Percentiles rank a stretch among this genome's conserved stretches.
Evolutionary conservation across 2,113 vertebrate species (phyloP).

Genomic region (Calyptommatus sinebrachiatus): DNA sequence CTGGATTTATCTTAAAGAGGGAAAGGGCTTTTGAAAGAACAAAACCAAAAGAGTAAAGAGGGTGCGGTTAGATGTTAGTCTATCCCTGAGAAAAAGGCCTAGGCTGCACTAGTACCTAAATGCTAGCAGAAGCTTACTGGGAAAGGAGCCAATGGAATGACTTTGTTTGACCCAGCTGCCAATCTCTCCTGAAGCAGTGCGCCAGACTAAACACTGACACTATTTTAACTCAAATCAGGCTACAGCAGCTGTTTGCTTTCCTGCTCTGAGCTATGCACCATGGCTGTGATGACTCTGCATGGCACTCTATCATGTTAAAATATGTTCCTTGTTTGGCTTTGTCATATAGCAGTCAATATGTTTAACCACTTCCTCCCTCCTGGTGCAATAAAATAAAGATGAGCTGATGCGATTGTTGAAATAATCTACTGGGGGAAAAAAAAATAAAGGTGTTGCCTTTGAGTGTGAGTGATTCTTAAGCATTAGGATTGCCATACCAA

Average conservation of each 20-base stretch:
- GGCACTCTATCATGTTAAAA: slow-evolving; percentile 71
- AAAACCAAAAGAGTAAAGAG: slow-evolving; percentile 57
- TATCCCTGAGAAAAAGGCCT: slow-evolving; percentile 80
- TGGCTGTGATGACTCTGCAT: slow-evolving; percentile 70
- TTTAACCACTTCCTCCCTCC: slow-evolving; percentile 36
- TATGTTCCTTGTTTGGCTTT: slow-evolving; percentile 59
- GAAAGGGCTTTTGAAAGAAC: slow-evolving; percentile 61
- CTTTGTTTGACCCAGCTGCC: slow-evolving; percentile 96
- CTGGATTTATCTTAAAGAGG: slow-evolving; percentile 74
- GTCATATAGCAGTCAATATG: slow-evolving; percentile 41
- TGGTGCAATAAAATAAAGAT: slow-evolving; percentile 37
- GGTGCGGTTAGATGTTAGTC: slow-evolving; percentile 83
- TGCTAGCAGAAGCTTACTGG: slow-evolving; percentile 84
- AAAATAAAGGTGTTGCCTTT: slow-evolving; percentile 26
- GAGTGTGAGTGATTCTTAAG: slow-evolving; percentile 20
- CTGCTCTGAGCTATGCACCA: slow-evolving; percentile 80
- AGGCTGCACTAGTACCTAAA: slow-evolving; percentile 82
- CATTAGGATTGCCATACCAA: slow-evolving; percentile 4
- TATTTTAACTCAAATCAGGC: slow-evolving; percentile 86
- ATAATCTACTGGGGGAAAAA: not conserved
- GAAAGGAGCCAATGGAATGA: slow-evolving; percentile 85
- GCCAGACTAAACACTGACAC: slow-evolving; percentile 92
- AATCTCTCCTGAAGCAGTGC: slow-evolving; percentile 89
- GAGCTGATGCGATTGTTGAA: not conserved
- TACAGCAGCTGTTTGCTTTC: slow-evolving; percentile 85